Percentiles rank a stretch among this genome's conserved stretches.
Conservation (phyloP, 1,140 invertebrate species). For the Zaprionus vittiger region DNA sequence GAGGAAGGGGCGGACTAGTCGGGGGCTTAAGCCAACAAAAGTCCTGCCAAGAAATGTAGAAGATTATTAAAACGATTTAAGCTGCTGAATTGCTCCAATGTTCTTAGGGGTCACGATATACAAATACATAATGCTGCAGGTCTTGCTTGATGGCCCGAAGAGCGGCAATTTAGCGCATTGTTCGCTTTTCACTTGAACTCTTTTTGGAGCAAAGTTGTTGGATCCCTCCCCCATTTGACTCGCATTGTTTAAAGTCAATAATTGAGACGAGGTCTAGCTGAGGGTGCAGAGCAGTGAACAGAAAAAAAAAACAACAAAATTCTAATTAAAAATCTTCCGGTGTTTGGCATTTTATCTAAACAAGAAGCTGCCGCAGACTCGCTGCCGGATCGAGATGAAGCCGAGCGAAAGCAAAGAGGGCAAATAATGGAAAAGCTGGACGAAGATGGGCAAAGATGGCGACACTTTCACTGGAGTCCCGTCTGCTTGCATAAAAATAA, state of each 20-base stretch:
- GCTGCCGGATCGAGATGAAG: conserved; percentile 27
- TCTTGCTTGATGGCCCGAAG: conserved; percentile 3
- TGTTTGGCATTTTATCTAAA: conserved; percentile 77
- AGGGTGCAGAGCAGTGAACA: neutral
- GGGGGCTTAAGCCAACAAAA: conserved; percentile 42
- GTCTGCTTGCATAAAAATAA: conserved; percentile 52
- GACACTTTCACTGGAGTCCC: conserved; percentile 69
- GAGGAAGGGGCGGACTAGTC: conserved; percentile 5
- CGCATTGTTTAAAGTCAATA: conserved; percentile 70
- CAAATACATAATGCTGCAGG: neutral
- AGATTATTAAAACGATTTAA: conserved; percentile 79
- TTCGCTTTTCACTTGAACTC: conserved; percentile 45
- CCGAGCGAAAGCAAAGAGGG: conserved; percentile 24
- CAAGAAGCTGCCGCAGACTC: conserved; percentile 58
- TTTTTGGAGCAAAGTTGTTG: conserved; percentile 35
- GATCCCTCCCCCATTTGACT: neutral
- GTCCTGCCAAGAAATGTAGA: conserved; percentile 34
- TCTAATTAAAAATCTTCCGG: conserved; percentile 82
- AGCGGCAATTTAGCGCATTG: conserved; percentile 37
- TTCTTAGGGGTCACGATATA: conserved; percentile 35
- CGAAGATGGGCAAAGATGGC: conserved; percentile 26
- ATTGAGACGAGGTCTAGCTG: conserved; percentile 25
- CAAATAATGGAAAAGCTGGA: conserved; percentile 34
- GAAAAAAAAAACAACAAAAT: conserved; percentile 50
- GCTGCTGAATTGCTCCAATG: conserved; percentile 55